Conservation (phyloP, 2,113 vertebrate genomes). For the Thalassarche chlororhynchos region DNA sequence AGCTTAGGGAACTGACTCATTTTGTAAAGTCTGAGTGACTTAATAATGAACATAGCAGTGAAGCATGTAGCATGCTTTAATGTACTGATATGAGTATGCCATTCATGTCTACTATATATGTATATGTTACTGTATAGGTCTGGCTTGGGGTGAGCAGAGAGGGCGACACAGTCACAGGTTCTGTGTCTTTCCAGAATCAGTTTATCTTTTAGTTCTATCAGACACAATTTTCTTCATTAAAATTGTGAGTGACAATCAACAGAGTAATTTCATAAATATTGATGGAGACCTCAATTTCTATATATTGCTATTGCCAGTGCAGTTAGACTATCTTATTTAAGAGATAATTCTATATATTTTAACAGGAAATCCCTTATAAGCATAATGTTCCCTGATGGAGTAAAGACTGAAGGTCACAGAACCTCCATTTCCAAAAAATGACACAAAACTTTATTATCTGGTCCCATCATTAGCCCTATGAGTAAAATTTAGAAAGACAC, state of each 20-base stretch:
- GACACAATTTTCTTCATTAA: background rate
- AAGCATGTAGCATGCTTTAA: background rate
- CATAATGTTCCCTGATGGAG: background rate
- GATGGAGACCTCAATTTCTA: background rate
- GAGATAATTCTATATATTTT: background rate
- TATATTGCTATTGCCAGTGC: background rate
- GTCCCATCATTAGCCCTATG: background rate
- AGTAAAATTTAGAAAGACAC: background rate
- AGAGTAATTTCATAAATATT: background rate
- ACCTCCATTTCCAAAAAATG: background rate
- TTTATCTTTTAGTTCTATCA: background rate
- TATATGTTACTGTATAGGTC: background rate
- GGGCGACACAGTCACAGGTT: background rate
- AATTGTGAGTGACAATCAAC: background rate
- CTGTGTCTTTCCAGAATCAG: background rate
- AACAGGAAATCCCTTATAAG: background rate
- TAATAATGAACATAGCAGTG: background rate
- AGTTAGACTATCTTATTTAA: background rate
- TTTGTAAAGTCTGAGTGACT: background rate
- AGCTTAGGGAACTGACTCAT: background rate
- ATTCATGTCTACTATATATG: background rate
- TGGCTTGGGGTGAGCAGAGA: background rate
- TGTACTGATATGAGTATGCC: background rate
- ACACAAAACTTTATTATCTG: background rate
- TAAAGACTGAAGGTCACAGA: background rate